These are phyloP conservation scores for Microcebus murinus DNA, from an alignment of 2,113 vertebrate species.

Conservation along the genomic window DNA sequence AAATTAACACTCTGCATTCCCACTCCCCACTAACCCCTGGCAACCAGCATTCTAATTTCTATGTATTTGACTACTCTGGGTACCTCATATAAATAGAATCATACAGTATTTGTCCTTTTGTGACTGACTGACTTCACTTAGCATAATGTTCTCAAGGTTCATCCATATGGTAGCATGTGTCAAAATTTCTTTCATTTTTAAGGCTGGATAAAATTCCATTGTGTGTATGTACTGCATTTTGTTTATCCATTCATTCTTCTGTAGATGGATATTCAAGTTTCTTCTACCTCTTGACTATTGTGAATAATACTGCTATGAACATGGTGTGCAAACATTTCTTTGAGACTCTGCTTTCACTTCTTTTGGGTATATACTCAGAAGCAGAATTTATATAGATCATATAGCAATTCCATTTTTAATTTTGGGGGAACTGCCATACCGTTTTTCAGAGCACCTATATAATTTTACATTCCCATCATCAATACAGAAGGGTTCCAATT, in stretches of 20 bases:
- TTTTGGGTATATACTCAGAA: not conserved
- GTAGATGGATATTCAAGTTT: not conserved
- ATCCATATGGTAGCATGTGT: not conserved
- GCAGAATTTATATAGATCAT: not conserved
- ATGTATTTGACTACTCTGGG: not conserved
- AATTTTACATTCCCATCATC: not conserved
- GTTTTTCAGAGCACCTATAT: not conserved
- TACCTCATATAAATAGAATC: not conserved
- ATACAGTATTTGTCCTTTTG: not conserved
- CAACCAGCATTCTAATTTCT: not conserved
- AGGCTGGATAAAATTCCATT: slow-evolving; percentile 22
- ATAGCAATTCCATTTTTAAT: slow-evolving; percentile 27
- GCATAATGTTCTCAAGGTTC: not conserved
- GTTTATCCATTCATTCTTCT: not conserved
- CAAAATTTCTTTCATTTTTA: not conserved
- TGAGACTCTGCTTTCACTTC: not conserved
- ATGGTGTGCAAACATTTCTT: not conserved
- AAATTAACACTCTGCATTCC: not conserved
- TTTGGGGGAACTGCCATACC: not conserved
- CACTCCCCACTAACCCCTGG: not conserved
- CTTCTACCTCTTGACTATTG: not conserved
- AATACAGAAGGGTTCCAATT: not conserved
- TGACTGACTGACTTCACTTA: not conserved
- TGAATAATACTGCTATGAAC: not conserved
- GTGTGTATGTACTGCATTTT: not conserved